A percentile compares a stretch with the other conserved stretches of the same genome.
phyloP scores from a whole-genome alignment of 2,797 vertebrate species.

The Siniperca scherzeri region DNA sequence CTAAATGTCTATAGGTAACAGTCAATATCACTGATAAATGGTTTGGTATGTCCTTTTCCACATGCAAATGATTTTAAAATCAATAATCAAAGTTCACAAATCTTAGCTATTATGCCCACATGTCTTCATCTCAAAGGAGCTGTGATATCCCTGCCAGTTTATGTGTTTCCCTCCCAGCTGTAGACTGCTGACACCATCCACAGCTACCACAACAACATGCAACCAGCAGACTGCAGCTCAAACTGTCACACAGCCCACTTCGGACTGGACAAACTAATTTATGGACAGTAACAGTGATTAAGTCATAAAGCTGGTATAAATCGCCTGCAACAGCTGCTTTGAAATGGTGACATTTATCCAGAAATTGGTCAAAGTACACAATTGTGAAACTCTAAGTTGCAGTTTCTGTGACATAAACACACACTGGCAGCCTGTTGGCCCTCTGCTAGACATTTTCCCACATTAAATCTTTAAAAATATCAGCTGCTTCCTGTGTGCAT shows the following conservation, averaged over 20 bases:
- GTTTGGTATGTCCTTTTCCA: constrained; percentile 10
- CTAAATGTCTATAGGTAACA: neutral
- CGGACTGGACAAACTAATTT: constrained; percentile 43
- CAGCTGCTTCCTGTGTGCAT: constrained; percentile 5
- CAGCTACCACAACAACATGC: constrained; percentile 23
- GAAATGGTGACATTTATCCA: constrained; percentile 24
- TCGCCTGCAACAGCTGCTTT: constrained; percentile 32
- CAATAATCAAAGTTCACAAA: constrained; percentile 27
- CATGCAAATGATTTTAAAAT: constrained; percentile 32
- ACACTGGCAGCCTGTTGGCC: constrained; percentile 33
- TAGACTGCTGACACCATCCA: constrained; percentile 33
- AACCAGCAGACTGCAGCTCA: constrained; percentile 20
- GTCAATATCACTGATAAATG: neutral
- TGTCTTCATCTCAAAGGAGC: constrained; percentile 22
- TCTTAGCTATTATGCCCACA: neutral
- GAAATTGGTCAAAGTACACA: constrained; percentile 41
- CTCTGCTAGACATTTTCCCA: constrained; percentile 9
- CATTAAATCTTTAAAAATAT: neutral
- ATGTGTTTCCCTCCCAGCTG: constrained; percentile 13
- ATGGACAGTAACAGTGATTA: constrained; percentile 41
- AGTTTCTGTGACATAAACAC: constrained; percentile 28
- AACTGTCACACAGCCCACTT: constrained; percentile 28
- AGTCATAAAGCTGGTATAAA: constrained; percentile 36
- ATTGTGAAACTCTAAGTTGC: constrained; percentile 24
- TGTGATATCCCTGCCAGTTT: constrained; percentile 19